Conservation (phyloP, 2,888 invertebrate species). For the Drosophila trichaetosa region DNA sequence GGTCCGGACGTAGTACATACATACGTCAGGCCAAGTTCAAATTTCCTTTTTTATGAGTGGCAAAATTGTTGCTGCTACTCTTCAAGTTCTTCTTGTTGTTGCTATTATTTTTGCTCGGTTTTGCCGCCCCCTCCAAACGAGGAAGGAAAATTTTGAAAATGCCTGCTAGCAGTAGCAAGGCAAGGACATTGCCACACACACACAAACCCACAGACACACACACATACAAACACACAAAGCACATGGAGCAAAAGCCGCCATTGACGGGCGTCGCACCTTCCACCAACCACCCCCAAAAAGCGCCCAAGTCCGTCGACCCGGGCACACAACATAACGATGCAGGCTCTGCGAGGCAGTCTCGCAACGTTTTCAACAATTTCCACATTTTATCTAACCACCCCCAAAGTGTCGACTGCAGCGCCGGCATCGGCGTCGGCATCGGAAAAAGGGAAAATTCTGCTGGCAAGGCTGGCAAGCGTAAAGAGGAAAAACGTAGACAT, state of each 20-base stretch:
- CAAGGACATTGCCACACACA: slow-evolving; percentile 68
- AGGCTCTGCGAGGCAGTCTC: slow-evolving; percentile 59
- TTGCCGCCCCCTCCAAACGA: slow-evolving; percentile 19
- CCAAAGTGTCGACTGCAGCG: slow-evolving; percentile 75
- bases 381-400: slow-evolving; percentile 81
- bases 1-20: slow-evolving; percentile 54
- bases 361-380: slow-evolving; percentile 79
- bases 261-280: slow-evolving; percentile 62
- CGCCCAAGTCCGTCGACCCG: slow-evolving; percentile 78
- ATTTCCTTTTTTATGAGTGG: slow-evolving; percentile 79
- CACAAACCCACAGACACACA: slow-evolving; percentile 1
- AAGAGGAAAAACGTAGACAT: slow-evolving; percentile 39
- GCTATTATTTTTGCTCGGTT: slow-evolving; percentile 62
- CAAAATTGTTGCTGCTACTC: slow-evolving; percentile 69
- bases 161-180: slow-evolving; percentile 62
- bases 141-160: slow-evolving; percentile 66
- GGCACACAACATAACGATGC: slow-evolving; percentile 77
- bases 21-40: slow-evolving; percentile 81
- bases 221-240: slow-evolving; percentile 23
- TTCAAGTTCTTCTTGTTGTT: slow-evolving; percentile 37
- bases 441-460: slow-evolving; percentile 68
- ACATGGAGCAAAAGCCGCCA: slow-evolving; percentile 48
- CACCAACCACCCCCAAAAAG: slow-evolving; percentile 77
- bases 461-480: slow-evolving; percentile 13
- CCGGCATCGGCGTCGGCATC: slow-evolving; percentile 32